Base-by-base conservation (phyloP, 2,113 vertebrate species). In the Taxidea taxus region DNA sequence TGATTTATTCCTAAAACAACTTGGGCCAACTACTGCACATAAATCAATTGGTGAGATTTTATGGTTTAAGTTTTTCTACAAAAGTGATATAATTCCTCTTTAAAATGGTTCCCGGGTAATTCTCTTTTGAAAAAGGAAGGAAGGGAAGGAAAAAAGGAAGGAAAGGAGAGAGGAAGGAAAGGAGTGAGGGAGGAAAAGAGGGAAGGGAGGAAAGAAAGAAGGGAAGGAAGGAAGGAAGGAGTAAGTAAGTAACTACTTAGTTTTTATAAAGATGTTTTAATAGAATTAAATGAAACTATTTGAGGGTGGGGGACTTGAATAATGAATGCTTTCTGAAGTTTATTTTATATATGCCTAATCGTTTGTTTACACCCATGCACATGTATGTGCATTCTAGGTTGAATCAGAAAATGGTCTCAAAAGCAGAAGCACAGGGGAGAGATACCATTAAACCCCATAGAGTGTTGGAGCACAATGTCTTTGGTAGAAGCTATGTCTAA, bases 1-100 rank as follows among this genome's bases (percentile, higher is more conserved):
- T 88, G 47, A 87, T 86, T 94, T 84, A 95, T 82, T 92, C 7
- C 31, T 94, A 78, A 80, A 88, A 85, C n/a, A 77, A 64, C 7
- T 3, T 25, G 21, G 9, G 56, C 4, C 2, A n/a, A 70, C 7
- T 56, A 25, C 14, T 92, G 49, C 2, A 75, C 86, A 91, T 58
- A 84, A 82, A 94, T 75, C 15, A 81, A 21, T 42, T 66, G 44
- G 16, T 74, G 20, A 92, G 25, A 44, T 64, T 86, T 68, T 66
- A 78, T 23, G 29, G 13, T 8, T 25, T 90, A 77, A 64, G 1
- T 29, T 64, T 94, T 94, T 90, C 54, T n/a, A 62, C n/a, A 54
- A 86, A 95, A 86, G 11, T 82, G 1, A 87, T 74, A 34, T 1
- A 85, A 20, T 80, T 93, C 27, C 7, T 72, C 10, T 83, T 95